Evolutionary conservation across 2,888 invertebrate genomes (phyloP).

Genomic region (Cosmia pyralina): DNA sequence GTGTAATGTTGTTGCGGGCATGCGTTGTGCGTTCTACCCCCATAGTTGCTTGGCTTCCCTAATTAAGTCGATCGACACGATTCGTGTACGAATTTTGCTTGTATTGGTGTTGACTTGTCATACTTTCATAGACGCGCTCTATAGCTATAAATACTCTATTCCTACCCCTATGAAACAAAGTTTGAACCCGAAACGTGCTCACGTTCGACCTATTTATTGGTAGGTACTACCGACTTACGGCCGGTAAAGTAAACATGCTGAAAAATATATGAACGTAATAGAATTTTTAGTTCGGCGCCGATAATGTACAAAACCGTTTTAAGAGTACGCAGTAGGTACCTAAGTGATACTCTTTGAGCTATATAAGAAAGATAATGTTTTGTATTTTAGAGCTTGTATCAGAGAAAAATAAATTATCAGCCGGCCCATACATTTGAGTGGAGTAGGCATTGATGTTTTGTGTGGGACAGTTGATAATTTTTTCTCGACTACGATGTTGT

Average conservation of each 20-base stretch:
- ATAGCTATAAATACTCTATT: conserved; percentile 21
- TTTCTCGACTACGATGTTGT: not conserved
- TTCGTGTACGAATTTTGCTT: no score
- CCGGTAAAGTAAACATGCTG: conserved; percentile 56
- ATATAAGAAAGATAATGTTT: not conserved
- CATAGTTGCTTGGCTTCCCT: no score
- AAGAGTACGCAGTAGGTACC: not conserved
- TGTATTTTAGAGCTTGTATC: not conserved
- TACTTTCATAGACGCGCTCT: not conserved
- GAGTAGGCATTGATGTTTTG: not conserved
- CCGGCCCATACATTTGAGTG: not conserved
- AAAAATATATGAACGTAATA: conserved; percentile 67
- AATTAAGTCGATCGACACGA: no score
- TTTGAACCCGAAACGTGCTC: conserved; percentile 61
- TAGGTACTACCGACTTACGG: conserved; percentile 49
- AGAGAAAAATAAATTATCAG: no score
- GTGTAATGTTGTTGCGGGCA: no score
- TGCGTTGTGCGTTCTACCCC: no score
- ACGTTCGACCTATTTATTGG: conserved; percentile 73
- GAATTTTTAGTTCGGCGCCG: conserved; percentile 55
- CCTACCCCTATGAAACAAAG: conserved; percentile 67
- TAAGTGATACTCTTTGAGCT: conserved; percentile 26
- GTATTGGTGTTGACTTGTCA: no score
- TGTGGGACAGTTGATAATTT: not conserved
- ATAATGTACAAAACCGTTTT: conserved; percentile 34